Conservation (phyloP, 2,113 vertebrate genomes). For the Cryptotis parvus region DNA sequence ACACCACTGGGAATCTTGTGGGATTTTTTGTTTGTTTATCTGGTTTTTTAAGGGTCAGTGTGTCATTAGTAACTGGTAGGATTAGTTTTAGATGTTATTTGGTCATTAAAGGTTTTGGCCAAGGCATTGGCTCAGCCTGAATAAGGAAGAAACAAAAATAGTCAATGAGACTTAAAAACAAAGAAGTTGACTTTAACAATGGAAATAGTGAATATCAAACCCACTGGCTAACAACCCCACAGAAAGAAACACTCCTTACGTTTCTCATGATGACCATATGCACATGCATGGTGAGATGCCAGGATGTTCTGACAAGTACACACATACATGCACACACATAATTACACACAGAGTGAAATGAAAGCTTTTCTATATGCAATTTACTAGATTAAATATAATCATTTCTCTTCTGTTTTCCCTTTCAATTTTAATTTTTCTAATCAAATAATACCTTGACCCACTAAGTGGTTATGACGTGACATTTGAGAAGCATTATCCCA, state of each 20-base stretch:
- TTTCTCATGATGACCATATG: background rate
- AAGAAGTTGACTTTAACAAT: background rate
- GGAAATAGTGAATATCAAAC: background rate
- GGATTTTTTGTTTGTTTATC: too few species aligned
- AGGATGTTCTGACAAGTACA: too few species aligned
- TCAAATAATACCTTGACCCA: background rate
- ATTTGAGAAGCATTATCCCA: background rate
- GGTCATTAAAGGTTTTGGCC: background rate
- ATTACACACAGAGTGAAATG: rapidly evolving
- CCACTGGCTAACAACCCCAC: background rate
- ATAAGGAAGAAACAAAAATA: background rate
- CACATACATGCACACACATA: too few species aligned
- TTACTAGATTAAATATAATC: background rate
- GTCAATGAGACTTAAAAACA: background rate
- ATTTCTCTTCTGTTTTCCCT: background rate
- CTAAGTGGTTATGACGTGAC: background rate
- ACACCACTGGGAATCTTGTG: background rate
- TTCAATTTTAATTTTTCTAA: background rate
- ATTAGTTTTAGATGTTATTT: background rate
- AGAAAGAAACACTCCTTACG: background rate
- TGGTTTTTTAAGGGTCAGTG: background rate
- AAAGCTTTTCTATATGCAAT: background rate
- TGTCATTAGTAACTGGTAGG: conserved; percentile 7
- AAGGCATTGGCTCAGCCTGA: background rate
- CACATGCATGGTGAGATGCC: rapidly evolving